These are phyloP conservation scores for Buceros bicornis DNA, from an alignment of 2,797 vertebrate genomes.

Conservation along the genomic window DNA sequence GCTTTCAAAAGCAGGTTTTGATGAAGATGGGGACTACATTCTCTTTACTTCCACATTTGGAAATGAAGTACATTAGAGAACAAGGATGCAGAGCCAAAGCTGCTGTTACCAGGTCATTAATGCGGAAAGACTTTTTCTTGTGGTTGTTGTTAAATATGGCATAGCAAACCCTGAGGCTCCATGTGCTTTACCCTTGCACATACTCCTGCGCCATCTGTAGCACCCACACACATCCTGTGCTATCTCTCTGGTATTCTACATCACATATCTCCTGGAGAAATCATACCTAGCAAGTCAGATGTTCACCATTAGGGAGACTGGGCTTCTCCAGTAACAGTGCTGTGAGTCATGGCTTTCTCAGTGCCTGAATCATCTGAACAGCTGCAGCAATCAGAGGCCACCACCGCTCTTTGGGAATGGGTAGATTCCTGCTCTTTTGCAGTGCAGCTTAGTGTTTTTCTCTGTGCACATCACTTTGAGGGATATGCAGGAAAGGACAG, in stretches of 20 bases:
- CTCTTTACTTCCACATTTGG: background rate
- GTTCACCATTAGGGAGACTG: background rate
- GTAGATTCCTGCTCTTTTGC: background rate
- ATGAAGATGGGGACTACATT: background rate
- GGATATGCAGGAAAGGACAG: background rate
- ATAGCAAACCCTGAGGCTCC: background rate
- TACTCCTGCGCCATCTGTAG: conserved; percentile 11
- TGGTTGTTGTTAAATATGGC: background rate
- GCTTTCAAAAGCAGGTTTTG: background rate
- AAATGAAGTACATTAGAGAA: background rate
- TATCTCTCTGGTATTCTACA: background rate
- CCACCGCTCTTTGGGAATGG: background rate
- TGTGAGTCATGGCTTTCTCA: conserved; percentile 20
- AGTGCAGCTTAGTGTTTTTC: background rate
- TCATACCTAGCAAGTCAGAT: background rate
- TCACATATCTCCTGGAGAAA: background rate
- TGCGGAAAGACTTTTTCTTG: background rate
- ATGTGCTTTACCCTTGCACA: background rate
- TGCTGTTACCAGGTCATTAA: background rate
- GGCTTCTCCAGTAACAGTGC: background rate
- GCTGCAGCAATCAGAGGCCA: conserved; percentile 16
- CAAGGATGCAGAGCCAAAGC: background rate
- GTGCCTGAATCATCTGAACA: conserved; percentile 9
- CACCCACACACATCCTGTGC: conserved; percentile 49
- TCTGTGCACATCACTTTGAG: background rate